Base-by-base conservation (phyloP, 1,140 invertebrate species). In the Paramacrobiotus metropolitanus region DNA sequence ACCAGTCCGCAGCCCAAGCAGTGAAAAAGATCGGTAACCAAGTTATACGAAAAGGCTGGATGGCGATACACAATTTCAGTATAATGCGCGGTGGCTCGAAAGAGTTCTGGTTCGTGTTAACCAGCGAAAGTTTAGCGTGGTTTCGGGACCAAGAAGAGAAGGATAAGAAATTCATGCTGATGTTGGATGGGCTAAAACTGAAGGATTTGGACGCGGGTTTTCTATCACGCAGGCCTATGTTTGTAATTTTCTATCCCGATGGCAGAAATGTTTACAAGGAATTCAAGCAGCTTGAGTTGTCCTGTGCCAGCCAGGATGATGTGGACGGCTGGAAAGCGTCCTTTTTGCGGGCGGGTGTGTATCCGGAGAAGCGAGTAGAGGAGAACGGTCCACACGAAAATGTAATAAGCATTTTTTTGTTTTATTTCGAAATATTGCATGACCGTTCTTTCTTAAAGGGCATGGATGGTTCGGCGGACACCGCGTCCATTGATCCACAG, bases 41-140 rank as follows among this genome's bases (percentile, higher is more conserved):
- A 76, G 74, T 76, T 65, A 67, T 99, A 68, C 82, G 95, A 48
- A 98, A 97, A 76, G 95, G 95, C 44, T 97, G 87, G 76, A 92
- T 96, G 87, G 89, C 87, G 69, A 93, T 95, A 72, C 88, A 93
- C 72, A 96, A 95, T 77, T 79, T 95, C 68, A 88, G 89, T 65
- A 96, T 96, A 66, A 93, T 95, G 86, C 92, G 93, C 77, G 87
- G 89, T 73, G 90, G 89, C 59, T 92, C 88, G n/a, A 81, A 86
- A 68, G 90, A 97, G 71, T 98, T 97, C 76, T 99, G 95, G 94
- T 99, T 99, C 76, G 93, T 98, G 59, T 78, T 99, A n/a, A 96
- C 91, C 4, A 92, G 92, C 1, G 95, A 98, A 75, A 95, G 82
- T 69, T 83, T 99, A 67, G 94, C 90, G 40, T 99, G 95, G 95